Base-by-base conservation (phyloP, 2,888 invertebrate species). In the Microdon myrmicae region DNA sequence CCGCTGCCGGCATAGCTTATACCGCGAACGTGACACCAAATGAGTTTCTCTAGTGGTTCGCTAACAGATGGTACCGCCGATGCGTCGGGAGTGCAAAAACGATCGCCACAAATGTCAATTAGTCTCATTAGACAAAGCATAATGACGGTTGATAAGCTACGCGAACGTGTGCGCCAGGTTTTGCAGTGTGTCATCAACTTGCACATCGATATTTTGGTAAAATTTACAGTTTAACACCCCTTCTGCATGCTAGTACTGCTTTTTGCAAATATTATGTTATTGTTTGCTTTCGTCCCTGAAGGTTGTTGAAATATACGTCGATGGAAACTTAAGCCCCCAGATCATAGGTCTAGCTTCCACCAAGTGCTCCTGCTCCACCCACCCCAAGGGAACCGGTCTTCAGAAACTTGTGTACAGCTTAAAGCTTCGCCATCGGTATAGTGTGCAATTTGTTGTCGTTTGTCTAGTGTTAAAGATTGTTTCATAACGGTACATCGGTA, bases 121-220 rank as follows among this genome's bases (percentile, higher is more conserved):
- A 61, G 72, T 56, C 70, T 71, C 68, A 68, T 75, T 70, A 73
- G 72, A 64, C 72, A 70, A 45, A 75, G 74, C 43, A 71, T 78
- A 67, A 69, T 71, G 71, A 77, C 69, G 67, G 73, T 79, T 37
- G 79, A 79, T 68, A 77, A 73, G 67, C 71, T 79, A 64, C 76
- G 78, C 68, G 73, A 70, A 69, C 75, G 75, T 51, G 78, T 77
- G 43, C 77, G 73, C 68, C 76, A 77, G 74, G 74, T 78, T 72
- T 70, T 79, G 67, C 74, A 76, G 72, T 77, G 79, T 75, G 79
- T 79, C 68, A 78, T 79, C 71, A 79, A 78, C 74, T 75, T 79
- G 70, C 79, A 79, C 71, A 79, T 79, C 70, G 79, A 79, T 68
- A 76, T 79, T 74, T 74, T 79, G 78, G 79, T 79, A 79, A 78